A percentile compares a stretch with the other conserved stretches of the same genome.
Evolutionary conservation across 2,113 vertebrate genomes (phyloP).

Genomic region (Indicator indicator): DNA sequence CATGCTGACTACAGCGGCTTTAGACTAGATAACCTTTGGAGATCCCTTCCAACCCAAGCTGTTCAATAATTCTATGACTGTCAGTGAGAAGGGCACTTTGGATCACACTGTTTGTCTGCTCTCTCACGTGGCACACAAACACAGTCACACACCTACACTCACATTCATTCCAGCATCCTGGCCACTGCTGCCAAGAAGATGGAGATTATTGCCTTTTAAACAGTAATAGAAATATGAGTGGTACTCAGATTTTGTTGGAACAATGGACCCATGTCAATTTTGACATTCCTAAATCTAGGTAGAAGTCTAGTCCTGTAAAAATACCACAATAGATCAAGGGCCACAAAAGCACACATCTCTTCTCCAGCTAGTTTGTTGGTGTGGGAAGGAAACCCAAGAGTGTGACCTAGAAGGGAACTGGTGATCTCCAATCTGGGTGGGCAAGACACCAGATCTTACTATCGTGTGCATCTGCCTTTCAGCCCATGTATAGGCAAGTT

Average conservation of each 20-base stretch:
- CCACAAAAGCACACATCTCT: not conserved
- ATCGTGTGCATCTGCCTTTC: not conserved
- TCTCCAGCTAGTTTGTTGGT: not conserved
- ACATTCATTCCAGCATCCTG: not conserved
- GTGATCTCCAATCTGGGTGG: not conserved
- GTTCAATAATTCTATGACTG: too few species aligned
- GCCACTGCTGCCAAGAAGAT: not conserved
- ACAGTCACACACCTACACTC: too few species aligned
- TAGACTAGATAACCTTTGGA: too few species aligned
- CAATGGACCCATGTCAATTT: not conserved
- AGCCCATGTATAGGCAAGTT: not conserved
- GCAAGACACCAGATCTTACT: rapidly evolving
- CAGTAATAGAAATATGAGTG: not conserved
- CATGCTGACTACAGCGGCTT: too few species aligned
- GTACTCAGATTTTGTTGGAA: not conserved
- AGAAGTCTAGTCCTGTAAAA: not conserved
- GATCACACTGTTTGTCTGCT: not conserved
- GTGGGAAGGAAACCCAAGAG: not conserved
- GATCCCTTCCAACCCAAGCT: too few species aligned
- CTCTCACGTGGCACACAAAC: not conserved
- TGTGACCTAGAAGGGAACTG: not conserved
- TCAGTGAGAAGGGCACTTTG: not conserved
- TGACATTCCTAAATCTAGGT: not conserved
- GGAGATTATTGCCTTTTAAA: not conserved
- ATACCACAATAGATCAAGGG: not conserved